Evolutionary conservation across 2,797 vertebrate genomes (phyloP), one percentile per base, ranked within the genome.

Genomic region (Pagetopsis macropterus): DNA sequence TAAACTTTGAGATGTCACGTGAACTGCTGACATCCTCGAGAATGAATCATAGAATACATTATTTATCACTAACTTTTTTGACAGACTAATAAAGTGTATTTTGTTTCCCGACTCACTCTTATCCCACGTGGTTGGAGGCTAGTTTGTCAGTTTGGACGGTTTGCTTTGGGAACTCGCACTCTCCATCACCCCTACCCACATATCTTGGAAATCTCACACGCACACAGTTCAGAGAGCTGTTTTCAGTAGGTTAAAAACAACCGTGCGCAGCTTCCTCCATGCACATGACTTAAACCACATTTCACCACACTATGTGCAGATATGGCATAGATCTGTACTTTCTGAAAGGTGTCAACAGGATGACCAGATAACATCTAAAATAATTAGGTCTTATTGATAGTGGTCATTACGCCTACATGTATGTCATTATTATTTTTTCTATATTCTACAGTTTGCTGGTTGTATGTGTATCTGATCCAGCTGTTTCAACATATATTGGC

Each of bases 341-440:
- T 54, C 41, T 68, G n/a, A 83, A 82, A 82, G 66, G 82, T 91
- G 85, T 86, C 74, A 87, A 88, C 88, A 87, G 86, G 86, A 87
- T 88, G 82, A 58, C 12, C 48, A 61, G 85, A 82, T 83, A 69
- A 55, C 16, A 84, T 86, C 82, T 75, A n/a, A n/a, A 9, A 7
- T 37, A 3, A 27, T 33, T 21, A 1, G 14, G 27, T 2, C 13
- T 14, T 8, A 61, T 16, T 17, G 33, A 23, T 41, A 27, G 33
- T 37, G 31, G 1, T 46, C 45, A 70, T 37, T 17, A 21, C 5
- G 17, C 2, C 40, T 12, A 21, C 11, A 64, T 15, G 19, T 50
- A 4, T 5, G 10, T 12, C 5, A 9, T 43, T 15, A 37, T 19
- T 1, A 15, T 23, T 57, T 41, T 31, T 31, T 16, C 15, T 27